phyloP scores from a whole-genome alignment of 2,888 invertebrate species.

The Lasioglossum figueresi region DNA sequence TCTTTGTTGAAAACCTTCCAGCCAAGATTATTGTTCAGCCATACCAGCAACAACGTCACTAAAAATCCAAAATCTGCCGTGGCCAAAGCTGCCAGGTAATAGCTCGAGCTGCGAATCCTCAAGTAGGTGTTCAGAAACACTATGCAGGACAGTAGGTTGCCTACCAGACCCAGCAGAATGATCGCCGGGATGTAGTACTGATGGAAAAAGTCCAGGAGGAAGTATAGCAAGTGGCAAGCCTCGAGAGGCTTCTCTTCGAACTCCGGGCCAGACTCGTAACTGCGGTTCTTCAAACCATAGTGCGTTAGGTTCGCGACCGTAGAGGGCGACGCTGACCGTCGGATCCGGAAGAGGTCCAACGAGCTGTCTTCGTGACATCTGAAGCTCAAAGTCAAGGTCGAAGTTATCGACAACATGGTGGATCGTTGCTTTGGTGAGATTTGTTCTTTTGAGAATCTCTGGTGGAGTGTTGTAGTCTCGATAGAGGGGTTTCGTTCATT shows the following conservation, averaged over 20 bases:
- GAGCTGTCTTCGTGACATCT: conserved; percentile 33
- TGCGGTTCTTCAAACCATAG: conserved; percentile 57
- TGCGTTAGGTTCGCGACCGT: conserved; percentile 47
- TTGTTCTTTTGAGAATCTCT: not conserved
- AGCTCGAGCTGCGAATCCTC: conserved; percentile 87
- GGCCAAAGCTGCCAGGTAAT: conserved; percentile 87
- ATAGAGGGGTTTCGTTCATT: not conserved
- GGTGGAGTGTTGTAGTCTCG: not conserved
- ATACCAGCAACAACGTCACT: conserved; percentile 85
- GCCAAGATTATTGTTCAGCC: conserved; percentile 85
- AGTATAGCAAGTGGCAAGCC: conserved; percentile 76
- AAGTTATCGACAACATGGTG: conserved; percentile 40
- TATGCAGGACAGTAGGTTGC: conserved; percentile 86
- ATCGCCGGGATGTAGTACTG: conserved; percentile 87
- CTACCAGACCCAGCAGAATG: conserved; percentile 86
- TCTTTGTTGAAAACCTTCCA: conserved; percentile 85
- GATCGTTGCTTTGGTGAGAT: not conserved
- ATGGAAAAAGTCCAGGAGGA: conserved; percentile 84
- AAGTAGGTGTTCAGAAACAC: conserved; percentile 87
- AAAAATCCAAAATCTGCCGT: conserved; percentile 87
- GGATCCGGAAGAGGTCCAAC: conserved; percentile 34
- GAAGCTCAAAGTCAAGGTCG: conserved; percentile 10
- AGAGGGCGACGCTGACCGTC: conserved; percentile 49
- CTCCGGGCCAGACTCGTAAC: conserved; percentile 59
- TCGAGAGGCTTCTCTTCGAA: conserved; percentile 71